A percentile compares a stretch with the other conserved stretches of the same genome.
Evolutionary conservation across 2,888 invertebrate genomes (phyloP).

Genomic region (Spilosoma lubricipeda): DNA sequence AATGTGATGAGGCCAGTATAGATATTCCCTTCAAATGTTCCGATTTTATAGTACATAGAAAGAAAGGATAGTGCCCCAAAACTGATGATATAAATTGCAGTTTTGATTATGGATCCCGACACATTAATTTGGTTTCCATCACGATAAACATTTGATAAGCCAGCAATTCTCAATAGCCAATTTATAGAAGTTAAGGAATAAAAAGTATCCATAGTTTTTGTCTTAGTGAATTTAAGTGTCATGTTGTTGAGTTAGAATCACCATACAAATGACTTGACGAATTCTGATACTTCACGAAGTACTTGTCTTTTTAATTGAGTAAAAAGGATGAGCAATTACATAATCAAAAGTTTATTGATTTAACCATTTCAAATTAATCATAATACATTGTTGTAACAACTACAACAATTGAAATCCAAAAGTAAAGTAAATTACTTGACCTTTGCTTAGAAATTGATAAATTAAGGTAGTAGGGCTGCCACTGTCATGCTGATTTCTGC

Average conservation of each 20-base stretch:
- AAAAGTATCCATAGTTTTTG: conserved; percentile 28
- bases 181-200: conserved; percentile 32
- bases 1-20: conserved; percentile 27
- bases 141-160: conserved; percentile 31
- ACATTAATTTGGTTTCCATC: conserved; percentile 14
- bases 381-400: not conserved
- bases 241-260: conserved; percentile 5
- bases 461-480: too few relatives aligned
- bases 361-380: not conserved
- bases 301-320: not conserved
- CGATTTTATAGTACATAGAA: conserved; percentile 25
- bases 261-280: not conserved
- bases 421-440: too few relatives aligned
- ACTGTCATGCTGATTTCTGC: too few relatives aligned
- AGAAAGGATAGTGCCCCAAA: conserved; percentile 29
- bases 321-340: not conserved
- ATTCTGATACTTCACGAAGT: not conserved
- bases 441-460: too few relatives aligned
- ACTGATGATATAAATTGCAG: conserved; percentile 10
- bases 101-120: conserved; percentile 24
- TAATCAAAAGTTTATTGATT: not conserved
- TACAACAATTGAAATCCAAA: too few relatives aligned
- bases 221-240: not conserved
- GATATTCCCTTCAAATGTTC: conserved; percentile 6
- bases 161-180: conserved; percentile 25